These are phyloP conservation scores for Gymnarchus niloticus DNA, from an alignment of 2,113 vertebrate species.

Conservation along the genomic window DNA sequence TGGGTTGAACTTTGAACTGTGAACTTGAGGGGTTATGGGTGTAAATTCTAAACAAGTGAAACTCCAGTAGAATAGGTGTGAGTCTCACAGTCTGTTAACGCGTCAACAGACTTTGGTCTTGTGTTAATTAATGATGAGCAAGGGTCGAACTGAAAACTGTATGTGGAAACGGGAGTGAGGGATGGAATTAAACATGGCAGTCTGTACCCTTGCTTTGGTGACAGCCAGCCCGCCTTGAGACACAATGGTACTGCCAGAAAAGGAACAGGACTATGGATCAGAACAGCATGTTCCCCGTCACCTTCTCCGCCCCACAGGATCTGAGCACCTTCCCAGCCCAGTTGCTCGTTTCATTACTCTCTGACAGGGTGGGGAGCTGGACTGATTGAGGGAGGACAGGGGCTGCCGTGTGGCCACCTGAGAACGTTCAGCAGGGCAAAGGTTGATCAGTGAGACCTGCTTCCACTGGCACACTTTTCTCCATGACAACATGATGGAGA, in stretches of 20 bases:
- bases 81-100: not conserved
- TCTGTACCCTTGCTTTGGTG: not conserved
- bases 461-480: not conserved
- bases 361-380: not conserved
- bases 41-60: not conserved
- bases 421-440: not conserved
- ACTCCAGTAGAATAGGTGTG: not conserved
- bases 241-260: not conserved
- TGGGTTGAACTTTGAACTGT: not conserved
- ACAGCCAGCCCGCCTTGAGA: not conserved
- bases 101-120: not conserved
- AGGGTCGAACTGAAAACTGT: conserved; percentile 29
- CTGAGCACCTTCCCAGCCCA: not conserved
- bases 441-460: not conserved
- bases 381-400: not conserved
- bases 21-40: not conserved
- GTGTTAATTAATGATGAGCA: not conserved
- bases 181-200: conserved; percentile 38
- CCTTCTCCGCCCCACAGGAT: not conserved
- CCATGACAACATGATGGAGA: too few relatives aligned
- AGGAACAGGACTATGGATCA: not conserved
- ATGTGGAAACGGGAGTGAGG: conserved; percentile 28
- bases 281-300: not conserved
- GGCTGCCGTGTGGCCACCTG: not conserved
- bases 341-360: not conserved